Base-by-base conservation (phyloP, 2,888 invertebrate genomes). In the Abscondita cerata region DNA sequence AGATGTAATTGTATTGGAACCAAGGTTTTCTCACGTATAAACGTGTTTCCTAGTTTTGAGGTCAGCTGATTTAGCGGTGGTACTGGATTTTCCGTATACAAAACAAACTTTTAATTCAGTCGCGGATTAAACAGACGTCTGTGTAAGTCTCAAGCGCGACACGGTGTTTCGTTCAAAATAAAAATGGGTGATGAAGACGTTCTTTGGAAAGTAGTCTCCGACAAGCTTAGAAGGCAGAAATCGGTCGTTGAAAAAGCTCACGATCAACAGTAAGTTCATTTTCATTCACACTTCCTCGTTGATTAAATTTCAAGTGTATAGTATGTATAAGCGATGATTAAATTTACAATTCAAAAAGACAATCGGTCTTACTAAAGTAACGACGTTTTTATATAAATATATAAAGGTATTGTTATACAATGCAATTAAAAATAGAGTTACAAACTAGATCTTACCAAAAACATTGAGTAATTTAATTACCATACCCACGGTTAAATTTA, bases 171-270 rank as follows among this genome's bases (percentile, higher is more conserved):
- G 8, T 13, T 41, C 2, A 2, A 1, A 6, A 13, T 15, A 13
- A 68, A 65, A 78, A 83, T 78, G 78, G 76, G 77, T 86, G 85
- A 88, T 79, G 91, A 92, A 80, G 91, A 92, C 75, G 82, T 85
- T 9, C 90, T 92, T 90, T 91, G 91, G 90, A 90, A 87, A 80
- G 86, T 85, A 62, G 88, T 90, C 74, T 91, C 89, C 73, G 87
- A 88, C 55, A 88, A 87, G 73, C 77, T 89, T 63, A 85, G 87
- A 69, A 85, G 86, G 62, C 85, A 87, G 70, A 86, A 86, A 76
- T 86, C 87, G 0, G 64, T 65, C 12, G 85, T 87, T 52, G 86
- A 87, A 66, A 84, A 85, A 64, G 87, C 86, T 64, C 90, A 90
- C 73, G 89, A 91, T 70, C 82, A 79, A 74, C 86, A 85, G 91